phyloP scores from a whole-genome alignment of 2,888 invertebrate genomes.

The Ommatoiulus sabulosus region DNA sequence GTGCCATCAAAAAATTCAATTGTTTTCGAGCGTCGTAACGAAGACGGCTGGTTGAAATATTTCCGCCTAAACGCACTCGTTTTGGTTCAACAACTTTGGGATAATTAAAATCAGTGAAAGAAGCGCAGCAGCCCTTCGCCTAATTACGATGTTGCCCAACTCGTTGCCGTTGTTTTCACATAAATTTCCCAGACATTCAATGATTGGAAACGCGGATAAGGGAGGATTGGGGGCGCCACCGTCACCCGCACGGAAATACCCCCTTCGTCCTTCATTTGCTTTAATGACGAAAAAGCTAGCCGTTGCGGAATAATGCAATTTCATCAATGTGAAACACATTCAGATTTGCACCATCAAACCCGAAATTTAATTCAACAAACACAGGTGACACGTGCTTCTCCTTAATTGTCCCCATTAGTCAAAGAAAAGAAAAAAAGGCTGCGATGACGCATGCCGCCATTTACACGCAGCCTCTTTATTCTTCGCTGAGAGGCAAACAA shows the following conservation, averaged over 20 bases:
- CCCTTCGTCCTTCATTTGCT: neutral
- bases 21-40: neutral
- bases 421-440: neutral
- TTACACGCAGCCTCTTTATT: neutral
- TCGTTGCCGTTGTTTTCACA: constrained; percentile 10
- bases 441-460: neutral
- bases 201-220: constrained; percentile 23
- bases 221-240: constrained; percentile 21
- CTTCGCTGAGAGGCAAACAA: neutral
- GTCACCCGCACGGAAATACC: neutral
- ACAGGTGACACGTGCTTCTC: constrained; percentile 18
- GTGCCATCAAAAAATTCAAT: neutral
- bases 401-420: constrained; percentile 10
- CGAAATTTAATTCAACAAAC: constrained; percentile 8
- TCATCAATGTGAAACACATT: neutral
- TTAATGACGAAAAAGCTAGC: neutral
- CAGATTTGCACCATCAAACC: constrained; percentile 27
- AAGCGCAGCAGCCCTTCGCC: neutral
- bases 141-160: constrained; percentile 39
- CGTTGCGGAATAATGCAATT: neutral
- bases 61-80: constrained; percentile 25
- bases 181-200: constrained; percentile 39
- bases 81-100: constrained; percentile 24
- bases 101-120: constrained; percentile 37
- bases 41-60: neutral